A percentile compares a stretch with the other conserved stretches of the same genome.
Evolutionary conservation across 2,888 invertebrate genomes (phyloP).

Genomic region (Scelioninae gen. 1): DNA sequence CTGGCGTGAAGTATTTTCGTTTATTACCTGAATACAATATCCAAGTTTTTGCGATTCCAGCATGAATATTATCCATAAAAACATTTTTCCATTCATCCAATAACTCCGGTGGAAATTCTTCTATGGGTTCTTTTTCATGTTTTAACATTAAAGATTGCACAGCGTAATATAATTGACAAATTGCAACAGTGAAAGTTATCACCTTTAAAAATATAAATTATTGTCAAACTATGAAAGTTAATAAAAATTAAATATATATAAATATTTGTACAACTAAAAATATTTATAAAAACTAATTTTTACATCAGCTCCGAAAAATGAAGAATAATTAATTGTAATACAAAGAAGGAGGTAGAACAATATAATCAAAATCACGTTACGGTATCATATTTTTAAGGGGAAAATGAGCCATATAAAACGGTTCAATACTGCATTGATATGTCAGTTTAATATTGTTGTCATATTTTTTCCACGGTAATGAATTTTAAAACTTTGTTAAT

Average conservation of each 20-base stretch:
- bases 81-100: slow-evolving; percentile 91
- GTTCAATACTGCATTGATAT: too few species aligned
- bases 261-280: too few species aligned
- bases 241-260: background rate
- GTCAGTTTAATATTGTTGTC: too few species aligned
- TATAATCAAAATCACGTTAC: too few species aligned
- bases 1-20: too few species aligned
- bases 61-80: slow-evolving; percentile 88
- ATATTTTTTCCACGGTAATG: background rate
- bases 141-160: slow-evolving; percentile 84
- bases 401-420: too few species aligned
- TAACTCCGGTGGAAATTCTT: slow-evolving; percentile 82
- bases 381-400: too few species aligned
- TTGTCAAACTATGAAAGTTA: background rate
- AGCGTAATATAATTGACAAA: slow-evolving; percentile 85
- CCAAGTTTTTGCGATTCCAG: slow-evolving; percentile 86
- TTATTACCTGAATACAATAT: slow-evolving; percentile 79
- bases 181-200: slow-evolving; percentile 79
- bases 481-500: background rate
- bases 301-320: background rate
- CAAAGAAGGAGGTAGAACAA: too few species aligned
- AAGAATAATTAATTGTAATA: background rate
- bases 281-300: background rate
- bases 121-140: slow-evolving; percentile 81
- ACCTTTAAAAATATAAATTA: slow-evolving; percentile 64